phyloP scores from a whole-genome alignment of 2,113 vertebrate genomes.

The Balaeniceps rex region DNA sequence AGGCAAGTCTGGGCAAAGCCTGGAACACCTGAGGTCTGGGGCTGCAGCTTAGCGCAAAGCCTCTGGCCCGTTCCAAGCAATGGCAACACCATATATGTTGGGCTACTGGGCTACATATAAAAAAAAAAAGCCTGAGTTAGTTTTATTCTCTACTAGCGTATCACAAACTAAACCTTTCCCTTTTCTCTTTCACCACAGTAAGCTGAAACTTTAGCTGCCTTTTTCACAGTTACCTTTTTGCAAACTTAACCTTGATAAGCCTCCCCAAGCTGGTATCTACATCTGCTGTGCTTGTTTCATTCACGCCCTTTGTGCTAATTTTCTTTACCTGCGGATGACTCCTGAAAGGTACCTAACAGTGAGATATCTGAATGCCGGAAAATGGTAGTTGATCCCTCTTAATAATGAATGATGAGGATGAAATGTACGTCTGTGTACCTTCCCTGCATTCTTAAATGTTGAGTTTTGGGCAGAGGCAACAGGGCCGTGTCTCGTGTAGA shows the following conservation, averaged over 20 bases:
- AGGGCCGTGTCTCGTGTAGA: neutral
- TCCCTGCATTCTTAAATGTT: neutral
- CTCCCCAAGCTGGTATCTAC: neutral
- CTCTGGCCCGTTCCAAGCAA: neutral
- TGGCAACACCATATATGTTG: rapidly evolving
- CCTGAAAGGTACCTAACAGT: neutral
- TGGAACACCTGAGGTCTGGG: neutral
- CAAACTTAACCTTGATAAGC: neutral
- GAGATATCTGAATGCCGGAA: neutral
- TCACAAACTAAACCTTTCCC: neutral
- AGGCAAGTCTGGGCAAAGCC: neutral
- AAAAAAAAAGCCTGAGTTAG: neutral
- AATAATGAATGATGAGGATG: neutral
- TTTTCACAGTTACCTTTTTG: neutral
- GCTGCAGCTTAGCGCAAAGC: neutral
- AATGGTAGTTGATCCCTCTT: neutral
- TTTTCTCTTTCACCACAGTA: neutral
- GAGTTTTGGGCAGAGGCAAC: neutral
- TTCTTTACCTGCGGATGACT: neutral
- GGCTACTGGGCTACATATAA: neutral
- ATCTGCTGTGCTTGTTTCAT: rapidly evolving
- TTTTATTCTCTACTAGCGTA: neutral
- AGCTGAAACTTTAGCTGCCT: neutral
- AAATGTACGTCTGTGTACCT: neutral
- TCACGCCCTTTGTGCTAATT: neutral